Base-by-base conservation (phyloP, 2,797 vertebrate species). In the Spinus pinus region DNA sequence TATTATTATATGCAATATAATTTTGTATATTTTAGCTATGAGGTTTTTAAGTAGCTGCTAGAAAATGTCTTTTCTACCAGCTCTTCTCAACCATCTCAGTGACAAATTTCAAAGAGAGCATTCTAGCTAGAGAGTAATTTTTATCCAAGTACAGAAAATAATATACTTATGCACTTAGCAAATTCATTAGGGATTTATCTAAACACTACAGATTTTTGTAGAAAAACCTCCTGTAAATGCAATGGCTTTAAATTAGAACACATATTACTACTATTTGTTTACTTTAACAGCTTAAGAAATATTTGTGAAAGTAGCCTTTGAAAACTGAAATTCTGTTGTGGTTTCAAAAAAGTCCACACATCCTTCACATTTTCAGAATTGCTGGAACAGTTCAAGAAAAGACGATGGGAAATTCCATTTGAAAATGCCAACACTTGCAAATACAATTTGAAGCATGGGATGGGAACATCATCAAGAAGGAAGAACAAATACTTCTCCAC, bases 371-470 rank as follows among this genome's bases (percentile, higher is more conserved):
- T 91, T 92, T 74, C 77, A 85, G 49, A 90, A 90, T 13, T 92
- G 37, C 49, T 78, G 73, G 87, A 92, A 72, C n/a, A 86, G 50
- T 72, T 89, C 61, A 87, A 78, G 61, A 87, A 86, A 92, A 92
- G 31, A 22, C 21, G 61, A 87, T 83, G 50, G 57, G 93, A 92
- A 95, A 94, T 95, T 93, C 90, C 75, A 88, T 51, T 51, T 69
- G 44, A 85, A 91, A 97, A 96, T 44, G 79, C 54, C 86, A 92
- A 54, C 50, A 44, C 35, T 87, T 91, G 72, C 78, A 91, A 89
- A 81, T 27, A 90, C 47, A 60, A 41, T 86, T 51, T 74, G 33
- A 85, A 95, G 54, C 61, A 95, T 2, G 19, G 72, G 53, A 74
- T 54, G 46, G 50, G 57, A 90, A 70, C 61, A 21, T 7, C 42